These are phyloP conservation scores for Liasis olivaceus DNA, from an alignment of 2,797 vertebrate genomes.

Conservation along the genomic window DNA sequence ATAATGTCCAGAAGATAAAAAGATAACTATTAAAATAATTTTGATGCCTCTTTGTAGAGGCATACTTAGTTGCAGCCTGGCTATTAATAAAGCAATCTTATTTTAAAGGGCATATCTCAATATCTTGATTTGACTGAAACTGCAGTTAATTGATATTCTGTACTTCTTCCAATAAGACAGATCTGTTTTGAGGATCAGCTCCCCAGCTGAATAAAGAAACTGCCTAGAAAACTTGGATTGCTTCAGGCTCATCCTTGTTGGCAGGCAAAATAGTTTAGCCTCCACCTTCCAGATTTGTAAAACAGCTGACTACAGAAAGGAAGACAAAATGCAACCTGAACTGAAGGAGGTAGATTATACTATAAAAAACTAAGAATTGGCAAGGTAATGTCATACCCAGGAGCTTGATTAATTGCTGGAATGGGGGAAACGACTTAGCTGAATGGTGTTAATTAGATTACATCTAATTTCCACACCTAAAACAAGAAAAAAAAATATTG, in stretches of 20 bases:
- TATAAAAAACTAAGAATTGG: not conserved
- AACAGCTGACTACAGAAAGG: not conserved
- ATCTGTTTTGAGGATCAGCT: not conserved
- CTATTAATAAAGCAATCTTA: not conserved
- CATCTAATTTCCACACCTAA: not conserved
- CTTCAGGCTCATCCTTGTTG: not conserved
- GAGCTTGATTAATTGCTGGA: not conserved
- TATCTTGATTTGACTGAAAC: not conserved
- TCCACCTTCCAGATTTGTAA: not conserved
- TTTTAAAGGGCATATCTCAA: not conserved
- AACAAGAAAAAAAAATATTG: not conserved
- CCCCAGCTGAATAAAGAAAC: not conserved
- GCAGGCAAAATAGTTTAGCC: not conserved
- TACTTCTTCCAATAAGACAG: not conserved
- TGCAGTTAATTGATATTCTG: not conserved
- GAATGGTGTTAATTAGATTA: not conserved
- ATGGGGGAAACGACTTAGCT: not conserved
- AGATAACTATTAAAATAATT: not conserved
- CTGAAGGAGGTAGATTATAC: not conserved
- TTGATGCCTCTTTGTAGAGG: not conserved
- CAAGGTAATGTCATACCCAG: not conserved
- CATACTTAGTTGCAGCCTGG: not conserved
- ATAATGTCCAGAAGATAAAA: not conserved
- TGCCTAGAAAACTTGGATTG: not conserved
- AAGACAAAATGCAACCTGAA: not conserved